phyloP scores from a whole-genome alignment of 2,113 vertebrate species.

The Apodemus sylvaticus region DNA sequence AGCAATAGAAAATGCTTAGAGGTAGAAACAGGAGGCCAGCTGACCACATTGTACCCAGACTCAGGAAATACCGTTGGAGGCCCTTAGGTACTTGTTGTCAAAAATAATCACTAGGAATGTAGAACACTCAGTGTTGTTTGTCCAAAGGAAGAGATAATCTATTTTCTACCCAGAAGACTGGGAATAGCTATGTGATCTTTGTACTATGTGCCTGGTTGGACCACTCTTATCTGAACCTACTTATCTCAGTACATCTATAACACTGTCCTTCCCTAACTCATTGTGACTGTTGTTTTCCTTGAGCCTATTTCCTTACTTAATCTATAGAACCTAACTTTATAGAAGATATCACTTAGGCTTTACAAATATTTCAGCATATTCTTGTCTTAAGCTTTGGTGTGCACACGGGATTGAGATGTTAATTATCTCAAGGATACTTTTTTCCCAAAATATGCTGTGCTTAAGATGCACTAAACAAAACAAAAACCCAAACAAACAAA shows the following conservation, averaged over 20 bases:
- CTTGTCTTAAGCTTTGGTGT: neutral
- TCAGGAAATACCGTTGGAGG: neutral
- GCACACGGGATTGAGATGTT: neutral
- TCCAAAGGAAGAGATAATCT: too few relatives aligned
- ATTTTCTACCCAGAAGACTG: too few relatives aligned
- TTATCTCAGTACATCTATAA: neutral
- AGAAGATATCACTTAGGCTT: neutral
- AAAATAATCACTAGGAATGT: too few relatives aligned
- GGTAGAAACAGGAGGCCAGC: neutral
- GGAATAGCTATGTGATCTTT: neutral
- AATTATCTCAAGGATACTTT: neutral
- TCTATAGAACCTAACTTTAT: neutral
- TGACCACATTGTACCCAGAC: neutral
- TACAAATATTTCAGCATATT: neutral
- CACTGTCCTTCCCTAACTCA: neutral
- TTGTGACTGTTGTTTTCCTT: neutral
- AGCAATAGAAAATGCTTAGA: neutral
- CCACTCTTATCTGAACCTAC: neutral
- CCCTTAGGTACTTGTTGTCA: neutral
- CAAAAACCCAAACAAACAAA: too few relatives aligned
- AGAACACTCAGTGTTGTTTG: too few relatives aligned
- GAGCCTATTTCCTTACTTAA: neutral
- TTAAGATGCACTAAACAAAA: neutral
- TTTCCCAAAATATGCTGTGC: neutral
- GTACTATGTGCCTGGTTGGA: neutral